Percentiles rank a stretch among this genome's conserved stretches.
These are phyloP conservation scores for Lutraria rhynchaena DNA, from an alignment of 1,140 invertebrate species.

Conservation along the genomic window DNA sequence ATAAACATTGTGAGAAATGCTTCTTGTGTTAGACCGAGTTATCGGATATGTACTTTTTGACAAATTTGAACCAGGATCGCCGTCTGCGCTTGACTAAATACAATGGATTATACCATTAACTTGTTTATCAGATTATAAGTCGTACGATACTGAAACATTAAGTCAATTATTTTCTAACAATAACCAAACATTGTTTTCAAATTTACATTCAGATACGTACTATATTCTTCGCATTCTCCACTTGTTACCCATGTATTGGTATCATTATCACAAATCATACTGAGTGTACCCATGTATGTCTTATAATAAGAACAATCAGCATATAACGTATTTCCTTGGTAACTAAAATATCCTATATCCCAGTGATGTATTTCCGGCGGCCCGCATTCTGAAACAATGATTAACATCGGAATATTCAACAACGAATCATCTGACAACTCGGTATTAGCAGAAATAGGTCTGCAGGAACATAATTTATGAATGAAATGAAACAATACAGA, in stretches of 20 bases:
- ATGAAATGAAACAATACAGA: too few relatives aligned
- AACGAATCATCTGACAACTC: too few relatives aligned
- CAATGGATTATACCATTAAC: background rate
- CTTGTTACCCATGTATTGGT: background rate
- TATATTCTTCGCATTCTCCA: slow-evolving; percentile 19
- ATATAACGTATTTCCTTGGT: background rate
- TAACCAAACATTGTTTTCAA: too few relatives aligned
- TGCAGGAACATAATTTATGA: too few relatives aligned
- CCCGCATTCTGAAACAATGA: slow-evolving; percentile 13
- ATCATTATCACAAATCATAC: slow-evolving; percentile 2
- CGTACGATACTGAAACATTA: background rate
- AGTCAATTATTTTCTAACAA: too few relatives aligned
- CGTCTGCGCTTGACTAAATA: background rate
- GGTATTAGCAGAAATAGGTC: too few relatives aligned
- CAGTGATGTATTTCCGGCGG: background rate
- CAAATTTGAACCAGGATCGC: background rate
- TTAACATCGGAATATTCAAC: too few relatives aligned
- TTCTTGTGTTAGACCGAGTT: background rate
- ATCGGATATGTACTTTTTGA: background rate
- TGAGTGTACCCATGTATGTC: background rate
- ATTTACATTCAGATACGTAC: too few relatives aligned
- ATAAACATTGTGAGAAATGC: background rate
- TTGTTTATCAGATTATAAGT: background rate
- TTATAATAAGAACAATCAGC: slow-evolving; percentile 14
- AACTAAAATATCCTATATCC: slow-evolving; percentile 2